Percentiles rank a stretch among this genome's conserved stretches.
phyloP scores from a whole-genome alignment of 37 sponge, comb jelly and placozoan species.

The Dysidea cf. avara region DNA sequence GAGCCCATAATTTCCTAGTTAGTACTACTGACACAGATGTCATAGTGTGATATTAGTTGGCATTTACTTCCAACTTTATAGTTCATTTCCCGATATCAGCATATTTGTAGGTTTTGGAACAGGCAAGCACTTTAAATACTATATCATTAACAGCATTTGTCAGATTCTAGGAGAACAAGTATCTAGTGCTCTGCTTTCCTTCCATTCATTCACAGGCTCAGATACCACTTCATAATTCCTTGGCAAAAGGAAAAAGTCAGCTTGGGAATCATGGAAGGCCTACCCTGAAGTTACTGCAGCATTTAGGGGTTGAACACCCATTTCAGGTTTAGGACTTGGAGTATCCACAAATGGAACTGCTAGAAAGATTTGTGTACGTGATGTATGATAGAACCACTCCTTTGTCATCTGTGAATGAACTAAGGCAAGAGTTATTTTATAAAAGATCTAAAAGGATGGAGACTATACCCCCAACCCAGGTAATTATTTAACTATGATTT shows the following conservation, averaged over 20 bases:
- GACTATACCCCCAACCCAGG: slow-evolving; percentile 21
- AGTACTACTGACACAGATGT: slow-evolving; percentile 27
- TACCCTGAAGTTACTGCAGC: too few relatives aligned
- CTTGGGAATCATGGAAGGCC: too few relatives aligned
- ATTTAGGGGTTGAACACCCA: too few relatives aligned
- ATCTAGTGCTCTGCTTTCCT: too few relatives aligned
- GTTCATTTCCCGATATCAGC: not conserved
- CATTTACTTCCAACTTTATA: not conserved
- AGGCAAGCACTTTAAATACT: slow-evolving; percentile 21
- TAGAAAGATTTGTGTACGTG: slow-evolving; percentile 5
- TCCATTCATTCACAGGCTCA: too few relatives aligned
- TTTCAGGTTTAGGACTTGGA: too few relatives aligned
- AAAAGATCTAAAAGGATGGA: slow-evolving; percentile 6
- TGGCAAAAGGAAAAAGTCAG: too few relatives aligned
- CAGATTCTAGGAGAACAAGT: not conserved
- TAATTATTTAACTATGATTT: too few relatives aligned
- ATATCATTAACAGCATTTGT: slow-evolving; percentile 28
- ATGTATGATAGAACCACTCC: slow-evolving; percentile 14
- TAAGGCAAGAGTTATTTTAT: slow-evolving; percentile 9
- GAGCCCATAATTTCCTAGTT: too few relatives aligned
- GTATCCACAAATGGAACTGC: too few relatives aligned
- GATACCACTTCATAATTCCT: too few relatives aligned
- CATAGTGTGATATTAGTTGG: slow-evolving; percentile 27
- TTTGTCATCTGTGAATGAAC: slow-evolving; percentile 9
- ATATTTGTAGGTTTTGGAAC: slow-evolving; percentile 42